A percentile compares a stretch with the other conserved stretches of the same genome.
phyloP scores from a whole-genome alignment of 2,888 invertebrate species.

The Lasioglossum calceatum region DNA sequence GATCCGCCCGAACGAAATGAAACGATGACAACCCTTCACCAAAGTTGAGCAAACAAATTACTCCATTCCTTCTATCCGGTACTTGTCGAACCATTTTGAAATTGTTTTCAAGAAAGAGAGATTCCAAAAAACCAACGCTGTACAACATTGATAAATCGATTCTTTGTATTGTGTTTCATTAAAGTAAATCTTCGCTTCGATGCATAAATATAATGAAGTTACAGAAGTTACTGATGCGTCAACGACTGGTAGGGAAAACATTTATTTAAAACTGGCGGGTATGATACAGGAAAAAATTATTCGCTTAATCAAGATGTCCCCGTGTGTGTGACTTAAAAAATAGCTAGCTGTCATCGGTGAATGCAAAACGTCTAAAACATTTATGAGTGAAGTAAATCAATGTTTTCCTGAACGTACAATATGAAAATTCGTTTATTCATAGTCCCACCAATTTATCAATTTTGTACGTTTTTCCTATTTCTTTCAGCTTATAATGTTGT shows the following conservation, averaged over 20 bases:
- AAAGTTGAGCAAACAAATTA: background rate
- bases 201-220: background rate
- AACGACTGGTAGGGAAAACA: background rate
- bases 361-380: background rate
- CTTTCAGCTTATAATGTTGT: background rate
- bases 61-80: background rate
- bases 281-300: background rate
- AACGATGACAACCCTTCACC: background rate
- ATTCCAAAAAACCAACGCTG: background rate
- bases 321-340: background rate
- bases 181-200: background rate
- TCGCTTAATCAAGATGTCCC: background rate
- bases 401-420: background rate
- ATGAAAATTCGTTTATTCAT: background rate
- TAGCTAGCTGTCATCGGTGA: background rate
- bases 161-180: background rate
- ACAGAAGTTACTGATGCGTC: background rate
- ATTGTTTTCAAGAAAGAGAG: background rate
- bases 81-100: background rate
- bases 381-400: background rate
- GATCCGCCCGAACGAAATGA: background rate
- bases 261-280: background rate
- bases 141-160: background rate
- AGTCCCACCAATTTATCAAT: background rate
- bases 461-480: background rate